Evolutionary conservation across 2,797 vertebrate genomes (phyloP).

Genomic region (Prunella strophiata): DNA sequence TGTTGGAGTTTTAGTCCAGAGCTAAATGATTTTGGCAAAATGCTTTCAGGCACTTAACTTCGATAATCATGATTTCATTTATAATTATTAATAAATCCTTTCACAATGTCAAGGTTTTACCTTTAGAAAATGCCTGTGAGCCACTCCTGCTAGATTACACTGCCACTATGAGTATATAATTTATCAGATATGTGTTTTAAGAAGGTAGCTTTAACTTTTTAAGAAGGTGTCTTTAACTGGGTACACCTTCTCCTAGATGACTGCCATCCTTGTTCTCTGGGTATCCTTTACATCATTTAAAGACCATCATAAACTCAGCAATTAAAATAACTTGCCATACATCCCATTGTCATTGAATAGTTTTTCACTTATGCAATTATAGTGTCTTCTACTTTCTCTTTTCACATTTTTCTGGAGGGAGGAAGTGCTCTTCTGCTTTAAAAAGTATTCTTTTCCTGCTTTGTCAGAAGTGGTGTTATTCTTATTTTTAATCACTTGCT

Average conservation of each 20-base stretch:
- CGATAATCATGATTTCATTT: not conserved
- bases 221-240: not conserved
- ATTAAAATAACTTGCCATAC: not conserved
- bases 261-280: not conserved
- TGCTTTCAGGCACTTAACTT: not conserved
- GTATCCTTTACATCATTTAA: not conserved
- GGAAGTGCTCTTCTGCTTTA: not conserved
- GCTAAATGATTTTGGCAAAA: not conserved
- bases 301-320: not conserved
- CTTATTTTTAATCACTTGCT: not conserved
- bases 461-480: not conserved
- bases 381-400: not conserved
- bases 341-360: not conserved
- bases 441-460: not conserved
- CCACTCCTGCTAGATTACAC: not conserved
- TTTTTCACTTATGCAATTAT: not conserved
- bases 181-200: not conserved
- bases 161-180: not conserved
- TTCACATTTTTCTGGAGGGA: not conserved
- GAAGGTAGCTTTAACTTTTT: not conserved
- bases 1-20: not conserved
- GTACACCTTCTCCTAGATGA: not conserved
- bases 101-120: not conserved
- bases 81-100: not conserved
- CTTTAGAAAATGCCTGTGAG: not conserved